phyloP scores from a whole-genome alignment of 2,797 vertebrate species.

The Cephalopachus bancanus region DNA sequence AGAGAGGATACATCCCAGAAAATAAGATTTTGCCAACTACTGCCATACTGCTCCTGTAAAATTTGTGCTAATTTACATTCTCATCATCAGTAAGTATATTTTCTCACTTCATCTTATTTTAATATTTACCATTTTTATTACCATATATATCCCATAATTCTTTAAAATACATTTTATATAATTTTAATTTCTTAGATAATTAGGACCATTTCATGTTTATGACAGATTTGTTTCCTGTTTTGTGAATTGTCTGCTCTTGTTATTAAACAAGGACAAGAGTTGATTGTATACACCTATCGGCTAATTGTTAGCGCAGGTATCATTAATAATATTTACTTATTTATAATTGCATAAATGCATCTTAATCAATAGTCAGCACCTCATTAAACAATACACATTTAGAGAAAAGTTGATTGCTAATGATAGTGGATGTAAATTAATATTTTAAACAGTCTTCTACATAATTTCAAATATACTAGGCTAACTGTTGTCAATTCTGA shows the following conservation, averaged over 20 bases:
- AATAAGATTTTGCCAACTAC: background rate
- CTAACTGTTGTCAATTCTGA: background rate
- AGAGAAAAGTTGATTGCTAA: background rate
- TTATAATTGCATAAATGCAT: background rate
- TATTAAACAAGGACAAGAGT: background rate
- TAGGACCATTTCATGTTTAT: background rate
- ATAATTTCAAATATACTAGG: background rate
- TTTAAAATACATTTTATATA: background rate
- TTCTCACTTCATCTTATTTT: background rate
- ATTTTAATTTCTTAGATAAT: background rate
- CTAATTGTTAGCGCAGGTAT: background rate
- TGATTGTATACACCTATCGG: background rate
- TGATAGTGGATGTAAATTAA: background rate
- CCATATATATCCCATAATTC: too few species aligned
- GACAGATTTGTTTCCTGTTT: background rate
- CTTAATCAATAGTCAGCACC: background rate
- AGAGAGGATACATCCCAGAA: too few species aligned
- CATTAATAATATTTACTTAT: background rate
- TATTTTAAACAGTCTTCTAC: background rate
- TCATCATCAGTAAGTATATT: background rate
- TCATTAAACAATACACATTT: background rate
- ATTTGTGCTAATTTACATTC: background rate
- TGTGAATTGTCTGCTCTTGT: background rate
- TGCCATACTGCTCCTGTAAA: slow-evolving; percentile 14
- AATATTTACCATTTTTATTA: background rate